Conservation (phyloP, 1,140 invertebrate genomes). For the Bombus waltoni region DNA sequence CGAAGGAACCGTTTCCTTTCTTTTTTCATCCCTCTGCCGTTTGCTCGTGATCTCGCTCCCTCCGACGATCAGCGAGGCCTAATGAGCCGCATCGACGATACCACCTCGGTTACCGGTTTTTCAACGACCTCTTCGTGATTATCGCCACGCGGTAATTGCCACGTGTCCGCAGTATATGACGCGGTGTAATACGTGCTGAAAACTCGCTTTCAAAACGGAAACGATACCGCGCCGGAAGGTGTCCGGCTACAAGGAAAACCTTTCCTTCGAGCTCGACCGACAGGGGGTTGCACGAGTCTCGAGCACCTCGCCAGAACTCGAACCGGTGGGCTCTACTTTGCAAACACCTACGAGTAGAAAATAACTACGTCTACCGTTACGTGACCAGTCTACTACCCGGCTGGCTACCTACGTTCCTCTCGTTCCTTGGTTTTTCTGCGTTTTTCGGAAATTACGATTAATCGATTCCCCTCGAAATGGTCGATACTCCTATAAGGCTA, state of each 20-base stretch:
- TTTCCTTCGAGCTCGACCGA: slow-evolving; percentile 66
- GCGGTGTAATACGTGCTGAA: slow-evolving; percentile 52
- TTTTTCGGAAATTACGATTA: slow-evolving; percentile 2
- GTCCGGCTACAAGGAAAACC: slow-evolving; percentile 78
- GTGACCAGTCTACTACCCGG: slow-evolving; percentile 14
- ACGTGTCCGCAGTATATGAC: slow-evolving; percentile 48
- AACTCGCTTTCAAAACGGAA: slow-evolving; percentile 77
- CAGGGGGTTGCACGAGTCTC: slow-evolving; percentile 14
- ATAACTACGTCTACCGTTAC: slow-evolving; percentile 22
- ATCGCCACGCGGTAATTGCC: slow-evolving; percentile 58
- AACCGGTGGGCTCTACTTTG: slow-evolving; percentile 5
- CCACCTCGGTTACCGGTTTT: slow-evolving; percentile 53
- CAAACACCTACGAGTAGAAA: slow-evolving; percentile 33
- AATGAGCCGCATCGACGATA: slow-evolving; percentile 55
- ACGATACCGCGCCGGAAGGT: slow-evolving; percentile 80
- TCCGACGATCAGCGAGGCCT: not conserved
- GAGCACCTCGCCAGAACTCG: not conserved
- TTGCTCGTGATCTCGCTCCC: not conserved
- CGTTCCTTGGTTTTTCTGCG: slow-evolving; percentile 9
- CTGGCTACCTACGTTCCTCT: no score
- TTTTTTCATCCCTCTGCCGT: not conserved
- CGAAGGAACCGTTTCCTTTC: not conserved
- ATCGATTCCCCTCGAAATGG: not conserved
- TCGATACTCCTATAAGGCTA: slow-evolving; percentile 27
- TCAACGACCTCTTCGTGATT: slow-evolving; percentile 55